Conservation (phyloP, 2,888 invertebrate species). For the Protonemura montana region DNA sequence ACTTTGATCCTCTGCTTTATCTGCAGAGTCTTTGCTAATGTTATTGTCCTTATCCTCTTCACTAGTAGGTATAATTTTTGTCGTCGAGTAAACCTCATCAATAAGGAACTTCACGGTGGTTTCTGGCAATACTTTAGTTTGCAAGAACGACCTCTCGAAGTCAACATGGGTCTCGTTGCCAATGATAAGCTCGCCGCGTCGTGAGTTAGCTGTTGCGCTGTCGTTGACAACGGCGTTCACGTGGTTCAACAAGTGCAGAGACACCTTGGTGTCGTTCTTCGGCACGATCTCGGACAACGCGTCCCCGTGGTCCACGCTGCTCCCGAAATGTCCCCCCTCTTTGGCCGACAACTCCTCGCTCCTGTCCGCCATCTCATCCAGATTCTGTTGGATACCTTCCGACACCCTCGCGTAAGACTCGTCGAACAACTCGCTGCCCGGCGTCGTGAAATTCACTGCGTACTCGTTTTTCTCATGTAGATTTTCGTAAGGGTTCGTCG, state of each 20-base stretch:
- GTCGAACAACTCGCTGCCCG: slow-evolving; percentile 64
- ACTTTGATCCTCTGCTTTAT: neutral
- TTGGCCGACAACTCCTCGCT: slow-evolving; percentile 51
- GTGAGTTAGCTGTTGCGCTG: slow-evolving; percentile 30
- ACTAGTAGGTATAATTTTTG: slow-evolving; percentile 63
- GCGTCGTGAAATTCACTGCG: slow-evolving; percentile 60
- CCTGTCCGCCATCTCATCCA: slow-evolving; percentile 55
- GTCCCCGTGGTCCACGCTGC: slow-evolving; percentile 54
- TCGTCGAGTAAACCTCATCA: slow-evolving; percentile 63
- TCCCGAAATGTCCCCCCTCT: slow-evolving; percentile 53
- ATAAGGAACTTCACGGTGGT: slow-evolving; percentile 59
- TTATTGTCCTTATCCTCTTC: slow-evolving; percentile 44
- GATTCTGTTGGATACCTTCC: slow-evolving; percentile 63
- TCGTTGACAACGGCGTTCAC: slow-evolving; percentile 40
- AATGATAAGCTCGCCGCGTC: slow-evolving; percentile 51
- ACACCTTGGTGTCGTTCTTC: slow-evolving; percentile 52
- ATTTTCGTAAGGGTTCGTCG: neutral
- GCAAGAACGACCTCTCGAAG: slow-evolving; percentile 63
- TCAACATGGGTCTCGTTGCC: slow-evolving; percentile 62
- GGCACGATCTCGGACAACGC: slow-evolving; percentile 51
- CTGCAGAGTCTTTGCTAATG: neutral
- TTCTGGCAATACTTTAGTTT: slow-evolving; percentile 64
- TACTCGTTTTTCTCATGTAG: neutral
- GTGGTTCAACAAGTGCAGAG: slow-evolving; percentile 54
- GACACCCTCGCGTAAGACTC: slow-evolving; percentile 64